Evolutionary conservation across 2,888 invertebrate species (phyloP), one percentile per base, ranked within the genome.

Genomic region (Malthinus seriepunctatus): DNA sequence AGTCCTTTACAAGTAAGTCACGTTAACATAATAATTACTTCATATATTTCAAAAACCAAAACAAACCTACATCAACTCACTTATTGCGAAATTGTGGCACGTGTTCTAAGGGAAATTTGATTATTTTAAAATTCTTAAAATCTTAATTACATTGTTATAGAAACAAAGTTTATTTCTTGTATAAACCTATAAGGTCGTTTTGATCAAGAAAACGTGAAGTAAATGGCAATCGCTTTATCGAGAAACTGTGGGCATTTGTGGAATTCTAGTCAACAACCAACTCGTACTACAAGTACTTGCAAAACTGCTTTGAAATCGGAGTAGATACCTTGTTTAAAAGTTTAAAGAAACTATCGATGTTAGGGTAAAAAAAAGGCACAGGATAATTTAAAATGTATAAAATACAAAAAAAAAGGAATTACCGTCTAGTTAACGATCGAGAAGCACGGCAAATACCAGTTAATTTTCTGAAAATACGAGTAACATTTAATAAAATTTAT

Each of bases 221-320:
- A 63, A 63, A 63, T 63, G 51, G 63, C 56, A 63, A 63, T 60
- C 56, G 60, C 60, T 63, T 63, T 53, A 63, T 63, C 63, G 63
- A 57, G 63, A 50, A 56, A 23, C 23, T 23, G 23, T 52, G 62
- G 56, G 62, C 62, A 63, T 63, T 63, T 63, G 60, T 55, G 63
- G 63, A 63, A 63, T 63, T 63, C 60, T 63, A 63, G 63, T 56
- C 39, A 63, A 60, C 56, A 49, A 56, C 53, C 55, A 50, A 56
- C 55, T 55, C 34, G 47, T 53, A 46, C 55, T 57, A 56, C 55
- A 51, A 32, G 47, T 53, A 59, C 59, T 56, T 62, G 59, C 60
- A 56, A 56, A 57, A 54, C 57, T 63, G 52, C 60, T 63, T 63
- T 56, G 60, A 60, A 63, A 63, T 54, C 56, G 59, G 63, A 60